These are phyloP conservation scores for Hydrochoerus hydrochaeris DNA, from an alignment of 2,113 vertebrate species.

Conservation along the genomic window DNA sequence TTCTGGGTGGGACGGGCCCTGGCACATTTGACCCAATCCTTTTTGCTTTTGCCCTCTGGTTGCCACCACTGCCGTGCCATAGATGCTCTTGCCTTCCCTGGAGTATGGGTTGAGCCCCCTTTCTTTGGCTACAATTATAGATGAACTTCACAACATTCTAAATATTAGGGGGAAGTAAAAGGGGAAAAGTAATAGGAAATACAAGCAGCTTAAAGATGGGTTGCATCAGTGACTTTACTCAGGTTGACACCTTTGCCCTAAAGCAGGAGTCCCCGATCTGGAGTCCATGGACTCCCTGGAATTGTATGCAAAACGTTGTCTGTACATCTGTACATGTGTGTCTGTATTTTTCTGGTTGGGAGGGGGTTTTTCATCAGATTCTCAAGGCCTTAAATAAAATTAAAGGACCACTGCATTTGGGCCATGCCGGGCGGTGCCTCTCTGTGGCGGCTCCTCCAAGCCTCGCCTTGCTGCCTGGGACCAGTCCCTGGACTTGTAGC, in stretches of 20 bases:
- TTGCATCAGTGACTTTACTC: constrained; percentile 61
- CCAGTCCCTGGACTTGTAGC: constrained; percentile 15
- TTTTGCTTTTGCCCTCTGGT: constrained; percentile 51
- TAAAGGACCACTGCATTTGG: constrained; percentile 21
- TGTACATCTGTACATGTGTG: constrained; percentile 45
- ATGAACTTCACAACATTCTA: constrained; percentile 45
- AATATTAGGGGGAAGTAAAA: constrained; percentile 13
- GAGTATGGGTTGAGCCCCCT: background rate
- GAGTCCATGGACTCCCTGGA: constrained; percentile 34
- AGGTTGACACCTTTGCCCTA: constrained; percentile 57
- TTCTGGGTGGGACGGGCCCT: constrained; percentile 44
- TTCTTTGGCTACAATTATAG: constrained; percentile 33
- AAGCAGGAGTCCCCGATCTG: constrained; percentile 38
- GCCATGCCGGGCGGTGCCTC: background rate
- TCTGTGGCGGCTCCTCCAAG: background rate
- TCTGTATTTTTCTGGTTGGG: constrained; percentile 48
- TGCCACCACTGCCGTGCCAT: constrained; percentile 60
- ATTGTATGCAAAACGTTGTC: constrained; percentile 60
- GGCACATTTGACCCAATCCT: background rate
- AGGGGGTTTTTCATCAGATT: constrained; percentile 36
- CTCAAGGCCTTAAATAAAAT: constrained; percentile 66
- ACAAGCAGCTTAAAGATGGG: background rate
- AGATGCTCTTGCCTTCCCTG: constrained; percentile 52
- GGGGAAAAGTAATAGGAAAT: background rate
- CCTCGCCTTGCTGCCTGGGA: background rate